These are phyloP conservation scores for Epinephelus malabaricus DNA, from an alignment of 2,797 vertebrate species.

Conservation along the genomic window DNA sequence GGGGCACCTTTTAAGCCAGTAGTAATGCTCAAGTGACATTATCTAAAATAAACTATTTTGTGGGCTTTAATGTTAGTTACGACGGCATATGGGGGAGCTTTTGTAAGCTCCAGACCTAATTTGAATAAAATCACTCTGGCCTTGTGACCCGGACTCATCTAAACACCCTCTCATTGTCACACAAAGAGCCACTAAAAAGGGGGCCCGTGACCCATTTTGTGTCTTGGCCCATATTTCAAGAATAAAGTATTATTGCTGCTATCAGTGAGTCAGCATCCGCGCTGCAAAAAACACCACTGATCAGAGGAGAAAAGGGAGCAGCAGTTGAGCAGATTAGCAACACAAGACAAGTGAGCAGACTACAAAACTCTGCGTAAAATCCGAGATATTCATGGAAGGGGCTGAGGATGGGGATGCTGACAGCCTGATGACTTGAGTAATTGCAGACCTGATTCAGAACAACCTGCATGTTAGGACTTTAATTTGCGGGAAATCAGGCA, in stretches of 20 bases:
- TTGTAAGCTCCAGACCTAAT: constrained; percentile 49
- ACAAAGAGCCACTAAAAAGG: constrained; percentile 59
- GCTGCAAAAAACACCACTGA: not conserved
- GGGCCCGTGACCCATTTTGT: constrained; percentile 51
- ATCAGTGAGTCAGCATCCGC: constrained; percentile 51
- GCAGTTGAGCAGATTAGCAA: constrained; percentile 14
- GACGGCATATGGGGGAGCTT: constrained; percentile 25
- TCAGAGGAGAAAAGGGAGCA: constrained; percentile 17
- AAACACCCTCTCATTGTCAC: constrained; percentile 45
- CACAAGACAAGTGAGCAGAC: constrained; percentile 14
- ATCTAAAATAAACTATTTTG: constrained; percentile 25
- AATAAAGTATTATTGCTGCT: constrained; percentile 30
- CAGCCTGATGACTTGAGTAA: constrained; percentile 36
- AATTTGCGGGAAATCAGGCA: constrained; percentile 63
- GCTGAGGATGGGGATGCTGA: constrained; percentile 39
- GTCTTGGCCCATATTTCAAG: constrained; percentile 45
- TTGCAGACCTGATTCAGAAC: constrained; percentile 30
- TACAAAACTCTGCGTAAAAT: constrained; percentile 29
- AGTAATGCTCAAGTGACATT: constrained; percentile 1
- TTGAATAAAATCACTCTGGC: constrained; percentile 54
- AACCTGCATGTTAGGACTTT: constrained; percentile 46
- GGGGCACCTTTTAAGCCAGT: constrained; percentile 2
- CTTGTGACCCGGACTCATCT: constrained; percentile 49
- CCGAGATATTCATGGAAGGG: constrained; percentile 18
- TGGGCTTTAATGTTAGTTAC: constrained; percentile 13